Evolutionary conservation across 2,888 invertebrate genomes (phyloP).

Genomic region (Phortica magna): DNA sequence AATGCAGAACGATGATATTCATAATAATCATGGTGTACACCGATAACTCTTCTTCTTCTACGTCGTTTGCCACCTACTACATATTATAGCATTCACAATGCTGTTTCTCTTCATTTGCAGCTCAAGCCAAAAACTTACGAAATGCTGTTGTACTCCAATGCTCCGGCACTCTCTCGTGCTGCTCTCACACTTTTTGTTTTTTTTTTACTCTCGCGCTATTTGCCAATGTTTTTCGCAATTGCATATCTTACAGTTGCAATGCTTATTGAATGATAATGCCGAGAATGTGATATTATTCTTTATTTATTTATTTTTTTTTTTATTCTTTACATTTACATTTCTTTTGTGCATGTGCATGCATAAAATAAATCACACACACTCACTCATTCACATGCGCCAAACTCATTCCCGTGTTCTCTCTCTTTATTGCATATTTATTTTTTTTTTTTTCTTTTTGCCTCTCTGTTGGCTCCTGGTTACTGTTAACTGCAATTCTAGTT

Average conservation of each 20-base stretch:
- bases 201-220: not conserved
- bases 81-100: not conserved
- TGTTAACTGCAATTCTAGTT: not conserved
- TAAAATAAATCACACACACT: not conserved
- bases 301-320: conserved; percentile 25
- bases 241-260: not conserved
- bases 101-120: not conserved
- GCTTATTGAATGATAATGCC: conserved; percentile 1
- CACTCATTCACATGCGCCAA: not conserved
- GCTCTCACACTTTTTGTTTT: not conserved
- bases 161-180: too few species aligned
- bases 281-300: not conserved
- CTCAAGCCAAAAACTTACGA: not conserved
- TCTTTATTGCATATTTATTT: conserved; percentile 33
- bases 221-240: not conserved
- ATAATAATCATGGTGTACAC: too few species aligned
- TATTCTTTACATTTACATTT: conserved; percentile 24
- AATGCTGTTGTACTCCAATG: not conserved
- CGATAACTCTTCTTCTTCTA: not conserved
- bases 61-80: not conserved
- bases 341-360: conserved; percentile 35
- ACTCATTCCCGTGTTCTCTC: not conserved
- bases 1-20: not conserved
- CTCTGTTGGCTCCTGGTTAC: not conserved
- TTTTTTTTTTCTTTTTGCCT: conserved; percentile 53